Evolutionary conservation across 92 coral and sea anemone genomes (phyloP), one percentile per base, ranked within the genome.

Genomic region (Siderastrea radians): DNA sequence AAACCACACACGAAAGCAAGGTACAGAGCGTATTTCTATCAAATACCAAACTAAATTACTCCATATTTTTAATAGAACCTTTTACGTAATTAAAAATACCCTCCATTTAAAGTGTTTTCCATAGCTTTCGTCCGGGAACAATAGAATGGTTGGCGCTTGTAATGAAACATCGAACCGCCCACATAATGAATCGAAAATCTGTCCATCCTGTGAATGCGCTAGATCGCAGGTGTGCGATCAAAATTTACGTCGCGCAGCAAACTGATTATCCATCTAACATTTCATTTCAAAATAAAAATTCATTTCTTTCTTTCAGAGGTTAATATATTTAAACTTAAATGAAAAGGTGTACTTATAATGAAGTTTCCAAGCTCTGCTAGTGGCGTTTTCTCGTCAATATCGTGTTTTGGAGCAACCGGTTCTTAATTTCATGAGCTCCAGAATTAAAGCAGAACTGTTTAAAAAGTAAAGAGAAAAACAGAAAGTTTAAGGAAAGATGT

Each of bases 41-140:
- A 54, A 54, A 54, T 43, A 46, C 66, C 66, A 68, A 38, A 68
- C 85, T n/a, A 68, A 81, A 68, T 81, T 68, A 55, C 66, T 47
- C 69, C 47, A 57, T 58, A 13, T 82, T 71, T 82, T 82, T 69
- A 49, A 62, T 79, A 82, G 54, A 81, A 72, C 78, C 77, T 82
- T 82, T 82, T 71, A 11, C 12, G 10, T 55, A 19, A 70, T 70
- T 70, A 43, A 58, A 82, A 70, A 82, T 58, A 4, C 9, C 68
- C 54, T 54, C 68, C 70, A 69, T 84, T 74, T 58, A 38, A 84
- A 84, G 57, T 84, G 72, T 74, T 84, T 61, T 73, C 64, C 46
- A 49, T n/a, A 73, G 63, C 78, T 58, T 48, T 58, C 75, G 49
- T 44, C 19, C 15, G 48, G 71, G 4, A 75, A 84, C 79, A 84